Evolutionary conservation across 2,888 invertebrate genomes (phyloP).

Genomic region (Pantelozetes paolii): DNA sequence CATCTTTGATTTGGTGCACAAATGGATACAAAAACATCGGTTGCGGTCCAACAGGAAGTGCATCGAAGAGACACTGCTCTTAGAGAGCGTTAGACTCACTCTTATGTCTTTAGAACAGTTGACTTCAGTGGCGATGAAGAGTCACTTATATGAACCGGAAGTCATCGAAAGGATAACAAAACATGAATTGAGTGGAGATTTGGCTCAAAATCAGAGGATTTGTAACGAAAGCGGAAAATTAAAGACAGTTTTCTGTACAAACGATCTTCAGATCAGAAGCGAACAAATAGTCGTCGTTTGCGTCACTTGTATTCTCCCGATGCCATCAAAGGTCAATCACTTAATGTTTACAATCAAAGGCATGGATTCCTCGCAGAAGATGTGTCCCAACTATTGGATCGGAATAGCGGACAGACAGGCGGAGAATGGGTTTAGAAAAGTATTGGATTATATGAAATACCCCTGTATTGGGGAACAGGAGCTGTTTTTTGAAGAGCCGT

Average conservation of each 20-base stretch:
- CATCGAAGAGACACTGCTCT: conserved; percentile 9
- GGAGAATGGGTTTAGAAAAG: conserved; percentile 8
- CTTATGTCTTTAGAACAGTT: not conserved
- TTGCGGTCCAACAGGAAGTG: not conserved
- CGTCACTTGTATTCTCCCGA: conserved; percentile 16
- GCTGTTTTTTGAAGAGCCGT: conserved; percentile 18
- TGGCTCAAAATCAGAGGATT: conserved; percentile 12
- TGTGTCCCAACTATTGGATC: conserved; percentile 5
- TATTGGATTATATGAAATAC: conserved; percentile 13
- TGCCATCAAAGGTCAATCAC: conserved; percentile 34
- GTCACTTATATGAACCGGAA: conserved; percentile 1
- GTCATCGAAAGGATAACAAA: conserved; percentile 7
- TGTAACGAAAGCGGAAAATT: conserved; percentile 16
- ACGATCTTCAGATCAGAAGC: not conserved
- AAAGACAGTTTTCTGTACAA: not conserved
- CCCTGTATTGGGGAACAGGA: conserved; percentile 25
- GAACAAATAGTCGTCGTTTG: not conserved
- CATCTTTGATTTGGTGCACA: conserved; percentile 9
- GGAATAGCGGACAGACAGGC: conserved; percentile 24
- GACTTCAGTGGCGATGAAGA: not conserved
- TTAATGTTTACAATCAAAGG: conserved; percentile 4
- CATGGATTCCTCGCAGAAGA: not conserved
- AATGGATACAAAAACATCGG: conserved; percentile 5
- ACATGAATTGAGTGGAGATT: conserved; percentile 1
- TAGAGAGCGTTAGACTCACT: conserved; percentile 10